Base-by-base conservation (phyloP, 2,113 vertebrate species). In the Oryzias curvinotus region DNA sequence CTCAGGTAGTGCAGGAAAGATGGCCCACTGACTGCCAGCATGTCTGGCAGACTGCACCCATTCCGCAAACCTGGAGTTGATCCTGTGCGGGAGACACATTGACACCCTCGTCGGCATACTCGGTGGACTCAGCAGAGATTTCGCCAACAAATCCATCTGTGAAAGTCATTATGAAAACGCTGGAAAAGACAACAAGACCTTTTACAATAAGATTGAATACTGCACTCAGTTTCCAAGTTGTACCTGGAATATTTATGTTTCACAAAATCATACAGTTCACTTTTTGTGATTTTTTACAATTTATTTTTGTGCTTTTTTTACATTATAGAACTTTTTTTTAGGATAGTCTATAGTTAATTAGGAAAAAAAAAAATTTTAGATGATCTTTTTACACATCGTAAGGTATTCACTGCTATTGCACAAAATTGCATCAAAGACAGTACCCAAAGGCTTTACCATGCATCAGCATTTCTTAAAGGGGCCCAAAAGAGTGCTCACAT, bases 1-100 rank as follows among this genome's bases (percentile, higher is more conserved):
- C 75, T 75, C 86, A 92, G 91, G 92, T 93, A 92, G 82, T 68
- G 82, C 77, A 78, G 75, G 71, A 83, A 80, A 87, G 84, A 79
- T 72, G 61, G 65, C 68, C 71, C 64, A 75, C 68, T 50, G 86
- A 73, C 75, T 92, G 92, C 91, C 91, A 92, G 85, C 77, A 60
- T 82, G 78, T 85, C 89, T 91, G 91, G 89, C 92, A 92, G 86
- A 89, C 86, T 70, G 78, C 85, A 85, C 86, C 75, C 75, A 85
- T 89, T 88, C 84, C 87, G 83, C 68, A 73, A 89, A 81, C 82
- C 85, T 87, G 88, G 75, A 91, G 88, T 88, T 84, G 78, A 89
- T 88, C 76, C 85, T 74, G 80, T 88, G 79, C 85, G 78, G 74
- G 89, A 90, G 91, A 87, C 82, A 77, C 78, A 86, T 89, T 91